These are phyloP conservation scores for Antheraea yamamai DNA, from an alignment of 2,888 invertebrate species.

Conservation along the genomic window DNA sequence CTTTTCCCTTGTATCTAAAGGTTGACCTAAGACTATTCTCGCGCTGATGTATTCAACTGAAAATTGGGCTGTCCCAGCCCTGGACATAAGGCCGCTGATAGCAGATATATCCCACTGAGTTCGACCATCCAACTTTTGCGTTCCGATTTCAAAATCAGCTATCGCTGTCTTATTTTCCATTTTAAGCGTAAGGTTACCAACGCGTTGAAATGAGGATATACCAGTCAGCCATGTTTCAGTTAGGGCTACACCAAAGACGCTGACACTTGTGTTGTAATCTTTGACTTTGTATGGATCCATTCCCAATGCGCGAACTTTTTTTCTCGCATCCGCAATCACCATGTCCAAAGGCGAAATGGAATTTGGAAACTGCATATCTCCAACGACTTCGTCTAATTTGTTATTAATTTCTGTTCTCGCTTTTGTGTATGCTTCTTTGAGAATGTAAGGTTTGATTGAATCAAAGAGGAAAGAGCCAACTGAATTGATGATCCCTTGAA, in stretches of 20 bases:
- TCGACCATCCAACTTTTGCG: slow-evolving; percentile 88
- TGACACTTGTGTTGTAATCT: slow-evolving; percentile 87
- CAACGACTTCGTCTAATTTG: slow-evolving; percentile 86
- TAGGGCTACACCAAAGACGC: slow-evolving; percentile 85
- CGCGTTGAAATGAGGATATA: slow-evolving; percentile 90
- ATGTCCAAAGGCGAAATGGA: slow-evolving; percentile 93
- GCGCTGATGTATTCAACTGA: slow-evolving; percentile 90
- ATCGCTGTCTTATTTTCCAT: slow-evolving; percentile 87
- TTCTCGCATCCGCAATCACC: slow-evolving; percentile 88
- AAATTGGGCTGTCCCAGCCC: slow-evolving; percentile 88
- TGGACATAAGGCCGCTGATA: slow-evolving; percentile 85
- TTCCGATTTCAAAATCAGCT: slow-evolving; percentile 88
- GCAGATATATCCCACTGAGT: slow-evolving; percentile 90
- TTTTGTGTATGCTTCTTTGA: slow-evolving; percentile 89
- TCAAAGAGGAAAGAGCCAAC: slow-evolving; percentile 92
- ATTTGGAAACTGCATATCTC: slow-evolving; percentile 89
- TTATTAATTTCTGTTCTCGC: slow-evolving; percentile 88
- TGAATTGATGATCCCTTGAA: slow-evolving; percentile 90
- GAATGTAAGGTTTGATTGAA: slow-evolving; percentile 91
- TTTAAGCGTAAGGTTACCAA: slow-evolving; percentile 88
- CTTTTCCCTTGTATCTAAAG: slow-evolving; percentile 88
- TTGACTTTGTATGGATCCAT: slow-evolving; percentile 89
- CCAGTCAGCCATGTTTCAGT: slow-evolving; percentile 90
- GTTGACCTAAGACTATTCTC: slow-evolving; percentile 86
- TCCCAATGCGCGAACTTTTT: slow-evolving; percentile 84